phyloP scores from a whole-genome alignment of 2,797 vertebrate genomes.

The Phalloptychus januarius region DNA sequence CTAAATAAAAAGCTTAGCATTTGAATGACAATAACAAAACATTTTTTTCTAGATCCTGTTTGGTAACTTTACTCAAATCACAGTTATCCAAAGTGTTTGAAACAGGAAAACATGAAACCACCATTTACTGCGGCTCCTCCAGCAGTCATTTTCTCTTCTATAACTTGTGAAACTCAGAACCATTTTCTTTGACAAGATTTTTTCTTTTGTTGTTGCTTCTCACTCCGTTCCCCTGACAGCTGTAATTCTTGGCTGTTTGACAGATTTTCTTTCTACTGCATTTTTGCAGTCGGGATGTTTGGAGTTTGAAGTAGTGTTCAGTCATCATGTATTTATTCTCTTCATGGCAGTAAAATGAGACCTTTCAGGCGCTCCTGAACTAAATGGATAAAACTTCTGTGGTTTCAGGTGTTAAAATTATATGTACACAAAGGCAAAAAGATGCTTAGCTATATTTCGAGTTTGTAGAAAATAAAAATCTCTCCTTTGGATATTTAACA shows the following conservation, averaged over 20 bases:
- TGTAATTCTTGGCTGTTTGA: slow-evolving; percentile 9
- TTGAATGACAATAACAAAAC: background rate
- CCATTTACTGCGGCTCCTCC: background rate
- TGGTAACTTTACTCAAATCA: slow-evolving; percentile 2
- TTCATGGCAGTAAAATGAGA: background rate
- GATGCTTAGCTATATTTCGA: background rate
- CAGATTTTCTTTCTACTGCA: background rate
- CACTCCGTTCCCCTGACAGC: background rate
- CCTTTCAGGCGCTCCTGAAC: background rate
- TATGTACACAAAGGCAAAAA: background rate
- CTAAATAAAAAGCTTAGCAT: background rate
- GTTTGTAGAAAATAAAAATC: background rate
- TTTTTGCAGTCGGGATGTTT: background rate
- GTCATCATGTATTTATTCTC: background rate
- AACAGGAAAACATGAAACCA: slow-evolving; percentile 4
- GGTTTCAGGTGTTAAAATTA: background rate
- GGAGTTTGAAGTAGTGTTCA: slow-evolving; percentile 6
- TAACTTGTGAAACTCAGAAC: background rate
- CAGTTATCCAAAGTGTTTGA: slow-evolving; percentile 3
- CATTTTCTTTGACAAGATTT: slow-evolving; percentile 6
- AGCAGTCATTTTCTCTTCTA: slow-evolving; percentile 1
- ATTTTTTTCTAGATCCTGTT: background rate
- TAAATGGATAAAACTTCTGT: background rate
- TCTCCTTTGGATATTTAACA: background rate
- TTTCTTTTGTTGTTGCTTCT: background rate